Evolutionary conservation across 2,797 vertebrate species (phyloP).

Genomic region (Taenioides sp.): DNA sequence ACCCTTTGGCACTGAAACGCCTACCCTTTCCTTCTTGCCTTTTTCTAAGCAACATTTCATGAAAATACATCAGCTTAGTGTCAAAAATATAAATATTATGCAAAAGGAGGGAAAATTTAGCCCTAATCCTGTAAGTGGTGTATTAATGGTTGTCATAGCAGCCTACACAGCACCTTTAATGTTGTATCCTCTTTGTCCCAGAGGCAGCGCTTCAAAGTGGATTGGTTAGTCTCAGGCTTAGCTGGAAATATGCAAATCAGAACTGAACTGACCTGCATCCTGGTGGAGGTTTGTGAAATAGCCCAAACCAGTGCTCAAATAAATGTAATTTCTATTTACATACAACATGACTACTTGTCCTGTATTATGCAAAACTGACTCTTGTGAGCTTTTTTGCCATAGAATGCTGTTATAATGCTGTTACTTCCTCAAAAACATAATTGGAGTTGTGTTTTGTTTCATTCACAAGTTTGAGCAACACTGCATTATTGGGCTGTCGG

Average conservation of each 20-base stretch:
- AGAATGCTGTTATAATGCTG: too few species aligned
- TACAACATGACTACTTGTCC: too few species aligned
- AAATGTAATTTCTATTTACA: too few species aligned
- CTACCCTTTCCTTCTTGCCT: constrained; percentile 38
- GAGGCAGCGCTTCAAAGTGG: background rate
- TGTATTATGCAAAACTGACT: too few species aligned
- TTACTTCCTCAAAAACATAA: too few species aligned
- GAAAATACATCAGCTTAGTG: constrained; percentile 51
- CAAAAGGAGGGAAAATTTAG: constrained; percentile 34
- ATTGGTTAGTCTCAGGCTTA: constrained; percentile 12
- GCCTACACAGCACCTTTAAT: constrained; percentile 39
- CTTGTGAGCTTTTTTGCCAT: too few species aligned
- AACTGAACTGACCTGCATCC: background rate
- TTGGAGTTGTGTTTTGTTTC: too few species aligned
- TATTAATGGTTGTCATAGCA: constrained; percentile 45
- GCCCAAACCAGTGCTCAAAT: background rate
- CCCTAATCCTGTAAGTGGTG: constrained; percentile 48
- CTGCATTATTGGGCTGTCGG: too few species aligned
- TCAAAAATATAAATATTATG: constrained; percentile 43
- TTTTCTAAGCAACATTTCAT: constrained; percentile 31
- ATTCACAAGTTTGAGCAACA: too few species aligned
- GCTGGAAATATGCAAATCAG: constrained; percentile 3
- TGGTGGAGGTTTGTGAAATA: background rate
- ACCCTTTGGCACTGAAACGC: constrained; percentile 28
- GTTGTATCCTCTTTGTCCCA: constrained; percentile 9